Evolutionary conservation across 1,140 invertebrate genomes (phyloP).

Genomic region (Pectinophora gossypiella): DNA sequence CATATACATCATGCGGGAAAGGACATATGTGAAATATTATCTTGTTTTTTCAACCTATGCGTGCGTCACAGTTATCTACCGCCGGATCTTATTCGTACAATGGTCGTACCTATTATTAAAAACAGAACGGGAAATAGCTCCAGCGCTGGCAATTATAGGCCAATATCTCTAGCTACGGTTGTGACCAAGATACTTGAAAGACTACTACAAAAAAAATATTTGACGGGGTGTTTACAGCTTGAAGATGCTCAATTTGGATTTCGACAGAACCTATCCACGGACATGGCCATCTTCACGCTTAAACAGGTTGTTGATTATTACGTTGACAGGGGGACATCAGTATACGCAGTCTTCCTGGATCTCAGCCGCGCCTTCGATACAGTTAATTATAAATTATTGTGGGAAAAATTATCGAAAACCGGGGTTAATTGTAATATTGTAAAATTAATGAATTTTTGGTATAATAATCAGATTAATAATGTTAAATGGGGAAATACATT

Average conservation of each 20-base stretch:
- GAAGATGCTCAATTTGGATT: background rate
- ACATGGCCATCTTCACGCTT: background rate
- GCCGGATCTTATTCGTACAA: background rate
- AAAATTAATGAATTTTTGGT: background rate
- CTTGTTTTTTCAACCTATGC: background rate
- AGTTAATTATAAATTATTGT: background rate
- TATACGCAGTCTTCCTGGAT: background rate
- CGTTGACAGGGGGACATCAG: background rate
- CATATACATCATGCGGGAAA: background rate
- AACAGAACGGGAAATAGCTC: background rate
- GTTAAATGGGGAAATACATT: background rate
- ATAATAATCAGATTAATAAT: background rate
- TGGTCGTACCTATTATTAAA: background rate
- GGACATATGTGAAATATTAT: background rate
- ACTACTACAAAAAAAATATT: background rate
- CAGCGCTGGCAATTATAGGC: background rate
- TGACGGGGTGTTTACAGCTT: background rate
- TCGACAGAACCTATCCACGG: background rate
- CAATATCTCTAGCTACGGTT: background rate
- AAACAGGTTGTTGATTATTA: background rate
- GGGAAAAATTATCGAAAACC: background rate
- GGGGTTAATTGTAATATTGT: background rate
- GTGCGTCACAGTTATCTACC: background rate
- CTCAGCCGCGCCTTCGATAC: constrained; percentile 1
- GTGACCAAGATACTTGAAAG: background rate